These are phyloP conservation scores for Diplodus puntazzo DNA, from an alignment of 2,797 vertebrate genomes.

Conservation along the genomic window DNA sequence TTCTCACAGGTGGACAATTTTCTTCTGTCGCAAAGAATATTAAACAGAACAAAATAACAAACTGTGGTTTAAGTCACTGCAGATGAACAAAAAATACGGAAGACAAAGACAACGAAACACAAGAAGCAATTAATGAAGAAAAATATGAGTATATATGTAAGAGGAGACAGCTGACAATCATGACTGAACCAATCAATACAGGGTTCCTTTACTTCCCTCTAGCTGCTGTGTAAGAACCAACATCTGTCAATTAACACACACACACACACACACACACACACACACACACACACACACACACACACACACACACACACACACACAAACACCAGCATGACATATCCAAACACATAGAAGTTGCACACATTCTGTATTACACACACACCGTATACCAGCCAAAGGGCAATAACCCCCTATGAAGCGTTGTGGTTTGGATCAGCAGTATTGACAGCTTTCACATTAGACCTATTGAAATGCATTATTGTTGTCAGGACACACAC, in stretches of 20 bases:
- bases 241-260: constrained; percentile 71
- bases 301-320: constrained; percentile 21
- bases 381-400: constrained; percentile 57
- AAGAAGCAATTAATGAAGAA: constrained; percentile 9
- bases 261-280: constrained; percentile 26
- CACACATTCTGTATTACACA: constrained; percentile 8
- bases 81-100: not conserved
- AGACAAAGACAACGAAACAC: not conserved
- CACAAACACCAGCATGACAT: constrained; percentile 28
- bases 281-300: constrained; percentile 34
- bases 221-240: constrained; percentile 57
- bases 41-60: constrained; percentile 22
- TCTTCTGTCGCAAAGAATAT: constrained; percentile 32
- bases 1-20: constrained; percentile 43
- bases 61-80: constrained; percentile 7
- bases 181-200: constrained; percentile 54
- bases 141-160: constrained; percentile 38
- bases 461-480: constrained; percentile 85
- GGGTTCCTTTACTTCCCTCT: constrained; percentile 52
- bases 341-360: constrained; percentile 29
- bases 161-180: constrained; percentile 57
- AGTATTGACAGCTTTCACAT: constrained; percentile 87
- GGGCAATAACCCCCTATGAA: constrained; percentile 74
- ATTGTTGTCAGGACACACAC: constrained; percentile 60
- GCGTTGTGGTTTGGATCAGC: constrained; percentile 79